phyloP scores from a whole-genome alignment of 2,113 vertebrate genomes.

The Mionectes macconnelli region DNA sequence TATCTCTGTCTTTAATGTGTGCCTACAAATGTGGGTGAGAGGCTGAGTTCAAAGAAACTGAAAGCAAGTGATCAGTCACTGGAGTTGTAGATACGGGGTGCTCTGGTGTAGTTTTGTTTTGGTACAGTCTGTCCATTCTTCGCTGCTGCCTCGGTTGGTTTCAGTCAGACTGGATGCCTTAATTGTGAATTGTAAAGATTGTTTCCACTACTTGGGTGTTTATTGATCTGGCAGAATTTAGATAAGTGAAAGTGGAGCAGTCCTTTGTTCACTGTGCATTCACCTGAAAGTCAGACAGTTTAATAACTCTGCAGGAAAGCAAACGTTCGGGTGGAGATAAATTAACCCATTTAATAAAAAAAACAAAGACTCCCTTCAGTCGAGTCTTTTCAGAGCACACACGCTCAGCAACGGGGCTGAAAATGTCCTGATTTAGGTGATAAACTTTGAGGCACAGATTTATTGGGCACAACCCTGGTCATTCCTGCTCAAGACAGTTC shows the following conservation, averaged over 20 bases:
- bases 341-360: background rate
- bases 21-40: background rate
- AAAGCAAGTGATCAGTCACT: background rate
- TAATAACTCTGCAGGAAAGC: background rate
- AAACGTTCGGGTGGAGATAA: background rate
- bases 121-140: fast-evolving
- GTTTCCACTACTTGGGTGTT: background rate
- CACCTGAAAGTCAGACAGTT: background rate
- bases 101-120: background rate
- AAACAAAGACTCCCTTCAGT: background rate
- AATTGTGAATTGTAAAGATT: background rate
- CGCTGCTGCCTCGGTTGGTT: background rate
- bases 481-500: background rate
- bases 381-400: background rate
- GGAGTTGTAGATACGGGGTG: background rate
- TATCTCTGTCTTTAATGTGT: background rate
- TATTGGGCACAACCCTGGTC: background rate
- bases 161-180: background rate
- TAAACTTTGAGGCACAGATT: background rate
- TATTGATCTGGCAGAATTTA: background rate
- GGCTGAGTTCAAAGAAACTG: slow-evolving; percentile 1
- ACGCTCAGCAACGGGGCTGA: fast-evolving
- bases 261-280: background rate
- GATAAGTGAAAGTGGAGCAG: background rate
- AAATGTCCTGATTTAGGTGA: background rate